Base-by-base conservation (phyloP, 2,888 invertebrate genomes). In the Adineta ricciae region DNA sequence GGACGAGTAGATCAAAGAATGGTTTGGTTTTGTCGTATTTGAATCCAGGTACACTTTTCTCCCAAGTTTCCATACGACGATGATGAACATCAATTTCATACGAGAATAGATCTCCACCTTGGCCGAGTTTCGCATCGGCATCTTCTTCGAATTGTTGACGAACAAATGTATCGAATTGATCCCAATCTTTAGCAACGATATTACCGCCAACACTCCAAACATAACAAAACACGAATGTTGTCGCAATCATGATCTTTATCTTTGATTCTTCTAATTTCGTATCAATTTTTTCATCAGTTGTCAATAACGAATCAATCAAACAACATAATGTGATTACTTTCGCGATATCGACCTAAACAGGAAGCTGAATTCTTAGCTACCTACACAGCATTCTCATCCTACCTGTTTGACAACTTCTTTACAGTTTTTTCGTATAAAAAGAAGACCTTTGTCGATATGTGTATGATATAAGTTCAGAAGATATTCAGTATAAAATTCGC, bases 131-230 rank as follows among this genome's bases (percentile, higher is more conserved):
- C 54, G 93, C 93, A 88, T 94, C 93, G 38, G 92, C 92, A 88
- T 92, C 93, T n/a, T 93, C 92, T 72, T 94, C 94, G 88, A 94
- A 94, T 88, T 94, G 93, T 32, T 93, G 91, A 87, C 93, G 92
- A 84, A 95, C 92, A 87, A 93, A 92, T 19, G 92, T 91, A 88
- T 96, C 95, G 87, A 94, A 94, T 8, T 91, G 90, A 84, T 93
- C 93, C 87, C 94, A 92, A 85, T 94, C 93, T 0, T 89, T 88
- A 86, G 95, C 95, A 4, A 92, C 90, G 7, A 95, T 92, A 89
- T 96, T 96, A 0, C 95, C 95, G n/a, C 95, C 95, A 36, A 96
- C 90, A 2, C 94, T 92, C 96, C 96, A 96, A 0, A 95, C 90
- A 88, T 94, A 94, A 83, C 94, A 92, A 91, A 95, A 95, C 50